A percentile compares a stretch with the other conserved stretches of the same genome.
phyloP scores from a whole-genome alignment of 2,113 vertebrate genomes.

The Gallinago paraguaiae region DNA sequence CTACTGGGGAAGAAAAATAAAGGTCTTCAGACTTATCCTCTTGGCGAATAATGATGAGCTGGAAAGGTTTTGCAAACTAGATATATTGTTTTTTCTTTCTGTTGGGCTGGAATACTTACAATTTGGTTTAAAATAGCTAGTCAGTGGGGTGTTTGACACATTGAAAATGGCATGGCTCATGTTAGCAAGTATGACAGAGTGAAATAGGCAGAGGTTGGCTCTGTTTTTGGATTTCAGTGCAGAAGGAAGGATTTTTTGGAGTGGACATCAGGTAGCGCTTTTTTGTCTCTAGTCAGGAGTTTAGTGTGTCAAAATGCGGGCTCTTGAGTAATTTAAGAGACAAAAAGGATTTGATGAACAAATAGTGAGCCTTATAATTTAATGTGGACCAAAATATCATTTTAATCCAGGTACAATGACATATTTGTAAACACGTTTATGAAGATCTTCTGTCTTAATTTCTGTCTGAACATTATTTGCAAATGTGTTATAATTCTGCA shows the following conservation, averaged over 20 bases:
- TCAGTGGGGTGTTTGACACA: not conserved
- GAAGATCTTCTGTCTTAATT: not conserved
- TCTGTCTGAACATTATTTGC: not conserved
- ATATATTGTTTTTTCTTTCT: not conserved
- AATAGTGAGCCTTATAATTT: not conserved
- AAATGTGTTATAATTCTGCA: not conserved
- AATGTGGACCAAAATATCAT: not conserved
- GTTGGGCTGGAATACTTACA: not conserved
- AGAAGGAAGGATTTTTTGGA: not conserved
- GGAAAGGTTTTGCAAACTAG: not conserved
- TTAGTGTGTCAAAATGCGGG: not conserved
- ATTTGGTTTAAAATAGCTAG: not conserved
- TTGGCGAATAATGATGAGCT: not conserved
- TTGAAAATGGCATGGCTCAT: not conserved
- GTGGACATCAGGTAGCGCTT: not conserved
- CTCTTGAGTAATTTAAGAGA: not conserved
- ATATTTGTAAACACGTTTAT: not conserved
- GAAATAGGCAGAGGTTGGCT: not conserved
- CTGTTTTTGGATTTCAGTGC: not conserved
- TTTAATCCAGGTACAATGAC: not conserved
- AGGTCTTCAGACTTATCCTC: not conserved
- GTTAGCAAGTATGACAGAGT: not conserved
- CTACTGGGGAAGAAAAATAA: not conserved
- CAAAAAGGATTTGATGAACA: not conserved
- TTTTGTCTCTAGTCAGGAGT: not conserved